phyloP scores from a whole-genome alignment of 2,113 vertebrate genomes.

The Columba livia region DNA sequence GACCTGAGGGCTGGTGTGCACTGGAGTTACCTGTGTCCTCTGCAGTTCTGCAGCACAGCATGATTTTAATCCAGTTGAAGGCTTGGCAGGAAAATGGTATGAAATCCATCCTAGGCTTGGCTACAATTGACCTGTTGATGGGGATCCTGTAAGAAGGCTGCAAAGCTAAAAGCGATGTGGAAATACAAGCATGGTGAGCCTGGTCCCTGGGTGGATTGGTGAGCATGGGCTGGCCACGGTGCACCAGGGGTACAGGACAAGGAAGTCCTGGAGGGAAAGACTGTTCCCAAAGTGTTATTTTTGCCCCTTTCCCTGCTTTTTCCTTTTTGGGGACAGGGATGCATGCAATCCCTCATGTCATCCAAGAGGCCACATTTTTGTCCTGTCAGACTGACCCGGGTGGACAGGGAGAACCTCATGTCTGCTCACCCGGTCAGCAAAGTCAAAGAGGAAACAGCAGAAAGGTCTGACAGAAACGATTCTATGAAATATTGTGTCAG shows the following conservation, averaged over 20 bases:
- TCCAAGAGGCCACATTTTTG: not conserved
- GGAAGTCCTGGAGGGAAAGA: not conserved
- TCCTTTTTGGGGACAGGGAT: not conserved
- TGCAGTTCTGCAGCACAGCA: not conserved
- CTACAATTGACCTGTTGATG: not conserved
- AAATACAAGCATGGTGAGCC: not conserved
- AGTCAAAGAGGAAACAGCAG: not conserved
- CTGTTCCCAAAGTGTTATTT: fast-evolving
- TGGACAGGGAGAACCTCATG: not conserved
- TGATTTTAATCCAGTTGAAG: not conserved
- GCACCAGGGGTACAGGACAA: not conserved
- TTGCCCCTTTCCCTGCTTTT: not conserved
- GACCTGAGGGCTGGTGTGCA: fast-evolving
- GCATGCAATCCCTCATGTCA: not conserved
- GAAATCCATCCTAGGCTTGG: not conserved
- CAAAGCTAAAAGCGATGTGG: not conserved
- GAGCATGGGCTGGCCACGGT: not conserved
- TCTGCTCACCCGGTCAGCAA: not conserved
- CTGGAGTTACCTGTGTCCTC: too few relatives aligned
- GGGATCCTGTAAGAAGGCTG: not conserved
- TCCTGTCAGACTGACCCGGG: not conserved
- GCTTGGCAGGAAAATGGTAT: not conserved
- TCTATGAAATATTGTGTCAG: not conserved
- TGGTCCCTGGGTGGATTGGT: not conserved
- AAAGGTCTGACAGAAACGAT: not conserved